Evolutionary conservation across 2,113 vertebrate species (phyloP).

Genomic region (Zosterops hypoxanthus): DNA sequence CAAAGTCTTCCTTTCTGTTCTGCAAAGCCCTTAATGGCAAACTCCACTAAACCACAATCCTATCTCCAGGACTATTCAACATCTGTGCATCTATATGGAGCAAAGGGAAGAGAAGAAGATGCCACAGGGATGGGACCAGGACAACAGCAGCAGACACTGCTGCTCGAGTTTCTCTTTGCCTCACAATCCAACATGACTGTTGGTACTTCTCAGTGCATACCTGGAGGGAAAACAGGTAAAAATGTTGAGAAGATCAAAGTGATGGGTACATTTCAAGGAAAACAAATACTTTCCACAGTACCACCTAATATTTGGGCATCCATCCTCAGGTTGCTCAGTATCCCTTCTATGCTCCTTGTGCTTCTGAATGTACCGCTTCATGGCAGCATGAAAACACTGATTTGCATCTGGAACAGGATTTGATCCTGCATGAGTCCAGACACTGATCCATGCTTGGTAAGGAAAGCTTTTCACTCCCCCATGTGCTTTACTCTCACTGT

Average conservation of each 20-base stretch:
- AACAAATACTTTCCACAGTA: background rate
- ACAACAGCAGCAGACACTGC: fast-evolving
- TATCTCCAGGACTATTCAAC: background rate
- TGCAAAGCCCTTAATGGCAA: background rate
- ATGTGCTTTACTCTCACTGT: background rate
- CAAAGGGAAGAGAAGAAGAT: background rate
- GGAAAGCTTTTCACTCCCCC: background rate
- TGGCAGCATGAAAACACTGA: background rate
- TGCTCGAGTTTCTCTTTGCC: background rate
- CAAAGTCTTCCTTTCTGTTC: background rate
- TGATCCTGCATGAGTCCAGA: background rate
- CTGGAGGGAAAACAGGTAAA: background rate
- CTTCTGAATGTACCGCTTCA: background rate
- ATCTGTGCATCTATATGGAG: background rate
- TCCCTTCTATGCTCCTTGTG: background rate
- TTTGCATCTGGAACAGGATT: background rate
- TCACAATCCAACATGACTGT: background rate
- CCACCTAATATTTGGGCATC: background rate
- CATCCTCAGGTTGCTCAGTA: background rate
- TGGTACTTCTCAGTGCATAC: background rate
- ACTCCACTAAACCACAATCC: background rate
- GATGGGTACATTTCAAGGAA: background rate
- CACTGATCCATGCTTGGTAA: fast-evolving
- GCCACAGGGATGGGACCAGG: background rate
- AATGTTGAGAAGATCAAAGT: background rate